These are phyloP conservation scores for Meloidogyne chitwoodi DNA, from an alignment of 1,140 invertebrate species.

Conservation along the genomic window DNA sequence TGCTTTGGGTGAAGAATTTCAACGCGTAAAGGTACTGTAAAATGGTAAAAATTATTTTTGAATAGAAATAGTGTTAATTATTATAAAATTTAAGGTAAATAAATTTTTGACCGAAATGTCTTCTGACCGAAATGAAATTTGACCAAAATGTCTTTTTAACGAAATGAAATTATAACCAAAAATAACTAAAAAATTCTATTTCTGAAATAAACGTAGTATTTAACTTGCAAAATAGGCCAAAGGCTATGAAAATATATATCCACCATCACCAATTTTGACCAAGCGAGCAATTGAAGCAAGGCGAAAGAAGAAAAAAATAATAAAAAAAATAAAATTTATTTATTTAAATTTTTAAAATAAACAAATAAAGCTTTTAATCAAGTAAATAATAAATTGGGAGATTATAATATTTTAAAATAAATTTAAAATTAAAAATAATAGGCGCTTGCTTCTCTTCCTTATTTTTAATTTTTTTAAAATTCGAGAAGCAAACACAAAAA, in stretches of 20 bases:
- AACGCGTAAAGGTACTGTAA: conserved; percentile 36
- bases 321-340: not conserved
- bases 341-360: no score
- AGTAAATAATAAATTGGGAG: no score
- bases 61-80: no score
- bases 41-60: not conserved
- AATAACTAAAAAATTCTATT: not conserved
- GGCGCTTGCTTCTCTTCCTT: no score
- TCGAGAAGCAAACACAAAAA: no score
- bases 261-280: not conserved
- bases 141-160: not conserved
- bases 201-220: not conserved
- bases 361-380: no score
- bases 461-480: no score
- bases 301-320: not conserved
- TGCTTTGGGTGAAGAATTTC: conserved; percentile 53
- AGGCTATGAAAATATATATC: not conserved
- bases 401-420: no score
- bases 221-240: conserved; percentile 6
- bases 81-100: no score
- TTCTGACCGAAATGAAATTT: not conserved
- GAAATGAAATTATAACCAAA: not conserved
- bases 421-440: no score
- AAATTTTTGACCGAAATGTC: not conserved
- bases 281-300: conserved; percentile 3